Conservation (phyloP, 2,888 invertebrate genomes). For the Zelleria hepariella region DNA sequence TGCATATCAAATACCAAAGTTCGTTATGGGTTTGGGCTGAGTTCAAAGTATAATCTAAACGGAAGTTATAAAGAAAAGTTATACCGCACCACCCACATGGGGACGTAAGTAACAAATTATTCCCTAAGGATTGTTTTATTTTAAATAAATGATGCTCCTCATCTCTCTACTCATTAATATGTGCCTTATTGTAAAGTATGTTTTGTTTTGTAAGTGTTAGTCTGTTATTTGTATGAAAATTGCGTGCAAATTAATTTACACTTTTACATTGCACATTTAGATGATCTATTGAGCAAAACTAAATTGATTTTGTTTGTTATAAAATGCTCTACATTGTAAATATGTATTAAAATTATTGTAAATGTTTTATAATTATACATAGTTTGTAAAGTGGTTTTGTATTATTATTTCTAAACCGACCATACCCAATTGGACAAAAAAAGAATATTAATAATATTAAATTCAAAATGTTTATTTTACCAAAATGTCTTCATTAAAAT, state of each 20-base stretch:
- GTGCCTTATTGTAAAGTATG: slow-evolving; percentile 2
- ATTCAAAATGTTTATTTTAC: slow-evolving; percentile 1
- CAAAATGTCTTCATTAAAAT: slow-evolving; percentile 10
- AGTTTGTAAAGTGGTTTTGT: slow-evolving; percentile 1
- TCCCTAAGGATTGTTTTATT: background rate
- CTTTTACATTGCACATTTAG: background rate
- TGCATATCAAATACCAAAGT: slow-evolving; percentile 87
- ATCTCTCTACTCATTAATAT: background rate
- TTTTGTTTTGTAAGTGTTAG: background rate
- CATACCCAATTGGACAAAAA: background rate
- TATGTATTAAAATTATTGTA: background rate
- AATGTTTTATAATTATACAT: slow-evolving; percentile 4
- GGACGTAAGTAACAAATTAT: background rate
- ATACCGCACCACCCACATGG: slow-evolving; percentile 22
- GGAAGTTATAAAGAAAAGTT: slow-evolving; percentile 19
- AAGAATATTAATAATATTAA: background rate
- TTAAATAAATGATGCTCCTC: background rate
- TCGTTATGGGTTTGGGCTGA: slow-evolving; percentile 87
- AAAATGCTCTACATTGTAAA: background rate
- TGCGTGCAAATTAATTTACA: background rate
- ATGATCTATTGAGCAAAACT: background rate
- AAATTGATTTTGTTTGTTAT: background rate
- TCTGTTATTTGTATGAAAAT: background rate
- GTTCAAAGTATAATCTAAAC: slow-evolving; percentile 13
- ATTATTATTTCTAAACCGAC: background rate